A percentile compares a stretch with the other conserved stretches of the same genome.
phyloP scores from a whole-genome alignment of 2,888 invertebrate genomes.

The Athripsodes cinereus region DNA sequence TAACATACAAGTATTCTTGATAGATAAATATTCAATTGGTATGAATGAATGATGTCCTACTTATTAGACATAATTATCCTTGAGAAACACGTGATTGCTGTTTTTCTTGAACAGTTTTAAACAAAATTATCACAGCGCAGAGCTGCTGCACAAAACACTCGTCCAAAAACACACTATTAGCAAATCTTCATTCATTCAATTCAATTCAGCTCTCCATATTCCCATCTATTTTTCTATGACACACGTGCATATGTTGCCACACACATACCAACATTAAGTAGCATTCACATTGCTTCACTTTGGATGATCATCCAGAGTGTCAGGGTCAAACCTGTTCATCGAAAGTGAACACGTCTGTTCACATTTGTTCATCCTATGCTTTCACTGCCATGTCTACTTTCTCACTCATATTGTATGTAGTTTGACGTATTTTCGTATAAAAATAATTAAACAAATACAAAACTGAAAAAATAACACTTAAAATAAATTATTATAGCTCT shows the following conservation, averaged over 20 bases:
- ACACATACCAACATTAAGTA: not conserved
- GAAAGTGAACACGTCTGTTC: too few relatives aligned
- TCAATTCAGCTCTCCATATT: not conserved
- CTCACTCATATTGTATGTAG: too few relatives aligned
- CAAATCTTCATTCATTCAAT: not conserved
- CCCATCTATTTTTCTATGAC: not conserved
- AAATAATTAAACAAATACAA: too few relatives aligned
- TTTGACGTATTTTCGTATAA: too few relatives aligned
- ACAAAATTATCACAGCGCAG: slow-evolving; percentile 12
- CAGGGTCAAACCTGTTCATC: too few relatives aligned
- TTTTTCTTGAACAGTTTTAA: slow-evolving; percentile 18
- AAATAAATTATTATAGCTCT: too few relatives aligned
- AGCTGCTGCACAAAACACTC: slow-evolving; percentile 3
- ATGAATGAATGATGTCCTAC: slow-evolving; percentile 9
- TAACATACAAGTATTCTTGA: slow-evolving; percentile 4
- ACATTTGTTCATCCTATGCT: too few relatives aligned
- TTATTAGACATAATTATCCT: slow-evolving; percentile 24
- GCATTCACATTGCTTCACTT: too few relatives aligned
- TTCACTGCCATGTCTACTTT: too few relatives aligned
- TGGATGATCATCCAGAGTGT: too few relatives aligned
- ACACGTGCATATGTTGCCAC: not conserved
- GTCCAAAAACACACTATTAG: slow-evolving; percentile 14
- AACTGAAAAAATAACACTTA: too few relatives aligned
- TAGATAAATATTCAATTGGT: not conserved
- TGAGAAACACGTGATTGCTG: slow-evolving; percentile 22